Evolutionary conservation across 2,797 vertebrate species (phyloP).

Genomic region (Coreius guichenoti): DNA sequence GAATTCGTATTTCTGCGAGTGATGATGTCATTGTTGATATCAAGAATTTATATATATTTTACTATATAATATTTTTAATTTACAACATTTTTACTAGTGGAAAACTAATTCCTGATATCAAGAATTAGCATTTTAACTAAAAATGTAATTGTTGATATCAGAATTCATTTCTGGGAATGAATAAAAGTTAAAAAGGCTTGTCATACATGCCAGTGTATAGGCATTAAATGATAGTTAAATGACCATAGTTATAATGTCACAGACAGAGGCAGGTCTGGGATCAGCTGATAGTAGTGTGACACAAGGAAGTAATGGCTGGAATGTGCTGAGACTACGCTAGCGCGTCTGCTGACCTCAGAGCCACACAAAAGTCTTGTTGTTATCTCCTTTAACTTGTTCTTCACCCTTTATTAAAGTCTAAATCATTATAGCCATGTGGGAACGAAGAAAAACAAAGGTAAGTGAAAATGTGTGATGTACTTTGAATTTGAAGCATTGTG

Average conservation of each 20-base stretch:
- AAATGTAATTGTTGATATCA: too few species aligned
- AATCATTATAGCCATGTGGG: neutral
- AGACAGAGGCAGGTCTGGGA: slow-evolving; percentile 52
- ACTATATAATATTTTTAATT: too few species aligned
- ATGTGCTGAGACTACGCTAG: slow-evolving; percentile 78
- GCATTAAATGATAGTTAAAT: neutral
- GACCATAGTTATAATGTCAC: slow-evolving; percentile 30
- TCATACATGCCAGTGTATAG: neutral
- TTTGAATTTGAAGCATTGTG: neutral
- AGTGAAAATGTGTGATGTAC: slow-evolving; percentile 9
- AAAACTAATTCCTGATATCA: too few species aligned
- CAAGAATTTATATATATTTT: too few species aligned
- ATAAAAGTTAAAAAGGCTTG: too few species aligned
- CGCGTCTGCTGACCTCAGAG: slow-evolving; percentile 65
- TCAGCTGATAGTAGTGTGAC: slow-evolving; percentile 81
- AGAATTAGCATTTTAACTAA: too few species aligned
- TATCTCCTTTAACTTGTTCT: slow-evolving; percentile 54
- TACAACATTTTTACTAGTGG: too few species aligned
- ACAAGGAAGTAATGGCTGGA: slow-evolving; percentile 74
- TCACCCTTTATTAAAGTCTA: neutral
- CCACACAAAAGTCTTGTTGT: slow-evolving; percentile 72
- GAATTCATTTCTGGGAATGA: too few species aligned
- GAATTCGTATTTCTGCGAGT: too few species aligned
- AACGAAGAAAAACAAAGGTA: neutral
- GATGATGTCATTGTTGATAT: too few species aligned